These are phyloP conservation scores for Ginglymostoma cirratum DNA, from an alignment of 2,113 vertebrate genomes.

Conservation along the genomic window DNA sequence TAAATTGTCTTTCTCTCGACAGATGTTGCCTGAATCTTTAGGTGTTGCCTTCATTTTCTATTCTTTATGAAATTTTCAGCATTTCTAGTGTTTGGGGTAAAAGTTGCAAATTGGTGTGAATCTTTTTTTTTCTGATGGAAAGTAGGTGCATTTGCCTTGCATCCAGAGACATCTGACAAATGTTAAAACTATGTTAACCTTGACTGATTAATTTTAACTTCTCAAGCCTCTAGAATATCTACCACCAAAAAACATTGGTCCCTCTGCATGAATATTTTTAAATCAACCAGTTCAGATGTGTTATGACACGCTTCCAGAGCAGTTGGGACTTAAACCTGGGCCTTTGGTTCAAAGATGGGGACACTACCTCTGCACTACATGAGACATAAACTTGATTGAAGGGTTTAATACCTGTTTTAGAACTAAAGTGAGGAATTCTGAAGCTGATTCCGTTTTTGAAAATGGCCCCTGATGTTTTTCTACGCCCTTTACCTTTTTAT, in stretches of 20 bases:
- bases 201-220: neutral
- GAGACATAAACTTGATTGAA: neutral
- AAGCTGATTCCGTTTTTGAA: neutral
- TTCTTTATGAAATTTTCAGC: neutral
- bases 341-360: no score
- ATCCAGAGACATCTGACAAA: neutral
- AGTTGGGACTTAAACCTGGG: no score
- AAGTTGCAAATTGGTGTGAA: neutral
- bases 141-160: neutral
- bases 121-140: neutral
- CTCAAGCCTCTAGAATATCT: neutral
- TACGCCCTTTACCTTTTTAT: neutral
- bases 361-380: no score
- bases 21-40: neutral
- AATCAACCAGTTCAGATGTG: no score
- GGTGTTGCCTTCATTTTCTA: neutral
- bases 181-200: neutral
- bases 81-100: neutral
- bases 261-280: neutral
- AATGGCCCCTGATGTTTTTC: neutral
- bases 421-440: neutral
- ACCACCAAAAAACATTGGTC: neutral
- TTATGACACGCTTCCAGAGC: no score
- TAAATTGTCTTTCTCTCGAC: neutral
- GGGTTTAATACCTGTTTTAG: neutral